Conservation (phyloP, 2,797 vertebrate genomes). For the Gadopsis marmoratus region DNA sequence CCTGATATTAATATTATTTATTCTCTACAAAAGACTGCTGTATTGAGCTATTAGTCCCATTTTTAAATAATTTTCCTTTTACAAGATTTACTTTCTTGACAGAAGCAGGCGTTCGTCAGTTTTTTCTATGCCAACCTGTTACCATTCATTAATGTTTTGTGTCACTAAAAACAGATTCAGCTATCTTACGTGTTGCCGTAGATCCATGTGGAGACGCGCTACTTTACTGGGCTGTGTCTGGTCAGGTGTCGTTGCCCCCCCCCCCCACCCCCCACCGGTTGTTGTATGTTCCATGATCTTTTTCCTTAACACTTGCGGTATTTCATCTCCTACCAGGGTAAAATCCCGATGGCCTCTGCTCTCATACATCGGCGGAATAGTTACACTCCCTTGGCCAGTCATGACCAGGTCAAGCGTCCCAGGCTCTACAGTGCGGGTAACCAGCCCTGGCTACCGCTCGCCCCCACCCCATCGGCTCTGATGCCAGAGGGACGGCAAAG, state of each 20-base stretch:
- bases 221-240: constrained; percentile 16
- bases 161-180: constrained; percentile 11
- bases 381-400: constrained; percentile 95
- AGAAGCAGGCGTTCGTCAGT: constrained; percentile 10
- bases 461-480: constrained; percentile 87
- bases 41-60: neutral
- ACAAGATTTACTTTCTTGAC: constrained; percentile 2
- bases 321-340: constrained; percentile 88
- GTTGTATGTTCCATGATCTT: constrained; percentile 52
- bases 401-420: constrained; percentile 91
- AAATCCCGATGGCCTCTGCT: constrained; percentile 84
- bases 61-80: neutral
- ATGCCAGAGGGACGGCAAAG: constrained; percentile 89
- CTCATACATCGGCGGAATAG: constrained; percentile 95
- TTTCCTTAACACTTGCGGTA: constrained; percentile 77
- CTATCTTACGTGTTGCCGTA: constrained; percentile 23
- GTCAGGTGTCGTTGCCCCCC: neutral
- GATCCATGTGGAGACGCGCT: constrained; percentile 19
- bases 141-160: constrained; percentile 1
- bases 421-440: constrained; percentile 96
- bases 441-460: constrained; percentile 89
- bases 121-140: constrained; percentile 7
- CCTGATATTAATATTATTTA: constrained; percentile 26
- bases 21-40: constrained; percentile 11
- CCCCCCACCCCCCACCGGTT: constrained; percentile 14